Conservation (phyloP, 92 coral and sea anemone genomes). For the Palythoa caribaeorum region DNA sequence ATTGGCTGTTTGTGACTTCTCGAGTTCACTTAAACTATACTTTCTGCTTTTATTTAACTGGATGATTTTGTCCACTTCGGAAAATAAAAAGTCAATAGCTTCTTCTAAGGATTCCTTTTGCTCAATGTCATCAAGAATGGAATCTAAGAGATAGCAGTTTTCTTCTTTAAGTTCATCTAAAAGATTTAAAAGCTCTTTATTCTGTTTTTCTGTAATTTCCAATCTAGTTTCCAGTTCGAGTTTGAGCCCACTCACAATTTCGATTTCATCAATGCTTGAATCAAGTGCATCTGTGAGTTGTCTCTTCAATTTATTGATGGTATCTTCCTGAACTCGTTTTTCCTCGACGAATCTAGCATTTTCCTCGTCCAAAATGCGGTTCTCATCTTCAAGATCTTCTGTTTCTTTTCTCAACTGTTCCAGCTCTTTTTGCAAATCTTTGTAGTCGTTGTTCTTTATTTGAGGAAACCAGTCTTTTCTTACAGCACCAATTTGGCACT, state of each 20-base stretch:
- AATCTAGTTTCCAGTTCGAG: constrained; percentile 72
- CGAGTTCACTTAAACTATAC: constrained; percentile 21
- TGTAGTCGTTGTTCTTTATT: constrained; percentile 61
- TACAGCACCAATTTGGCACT: constrained; percentile 65
- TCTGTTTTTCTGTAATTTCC: constrained; percentile 60
- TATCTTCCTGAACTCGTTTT: constrained; percentile 83
- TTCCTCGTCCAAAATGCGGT: constrained; percentile 87
- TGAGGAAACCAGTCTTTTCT: constrained; percentile 55
- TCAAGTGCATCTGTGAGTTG: constrained; percentile 94
- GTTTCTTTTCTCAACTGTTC: constrained; percentile 68
- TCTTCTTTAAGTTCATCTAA: constrained; percentile 69
- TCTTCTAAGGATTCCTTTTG: constrained; percentile 74
- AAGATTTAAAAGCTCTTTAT: constrained; percentile 61
- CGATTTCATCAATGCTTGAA: constrained; percentile 96
- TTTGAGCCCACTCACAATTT: constrained; percentile 79
- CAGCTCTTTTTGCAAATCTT: constrained; percentile 66
- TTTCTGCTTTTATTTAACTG: constrained; percentile 59
- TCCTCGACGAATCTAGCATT: constrained; percentile 87
- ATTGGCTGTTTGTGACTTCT: constrained; percentile 48
- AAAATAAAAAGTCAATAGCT: constrained; percentile 68
- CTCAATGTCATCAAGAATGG: constrained; percentile 80
- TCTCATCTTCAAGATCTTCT: constrained; percentile 82
- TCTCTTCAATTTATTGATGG: constrained; percentile 82
- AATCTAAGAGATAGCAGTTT: constrained; percentile 72
- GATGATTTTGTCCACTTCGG: constrained; percentile 66